Base-by-base conservation (phyloP, 2,888 invertebrate species). In the Rhimphoctona megacephalus region DNA sequence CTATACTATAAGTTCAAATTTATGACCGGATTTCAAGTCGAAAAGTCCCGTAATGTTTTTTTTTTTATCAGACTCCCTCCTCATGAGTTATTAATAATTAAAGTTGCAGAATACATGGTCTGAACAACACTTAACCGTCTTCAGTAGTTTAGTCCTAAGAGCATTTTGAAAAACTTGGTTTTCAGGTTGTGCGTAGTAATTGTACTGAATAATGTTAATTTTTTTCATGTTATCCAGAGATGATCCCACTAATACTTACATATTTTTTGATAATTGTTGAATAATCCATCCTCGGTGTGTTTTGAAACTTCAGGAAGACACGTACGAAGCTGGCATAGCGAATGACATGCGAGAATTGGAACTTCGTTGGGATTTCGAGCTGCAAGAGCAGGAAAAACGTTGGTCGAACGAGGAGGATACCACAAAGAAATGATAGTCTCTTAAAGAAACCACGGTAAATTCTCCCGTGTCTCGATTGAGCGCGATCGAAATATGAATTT, bases 311-410 rank as follows among this genome's bases (percentile, higher is more conserved):
- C 69, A 96, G 93, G 96, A 96, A 90, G 96, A 96, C 85, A 95
- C 95, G 85, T 96, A 96, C 89, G 96, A 96, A 91, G 95, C 95
- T 86, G 96, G 96, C 84, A 96, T 97, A 86, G 96, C 96, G 61
- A 96, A 96, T 89, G 96, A 96, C 90, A 96, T 96, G 95, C 95
- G 96, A 22, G 96, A 96, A 91, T 93, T 96, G 81, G 96, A 96
- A 92, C 94, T 96, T 89, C 95, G 96, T 87, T 95, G 96, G 94
- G 96, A 97, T 90, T 96, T 96, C 88, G 96, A 97, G 91, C 92
- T 97, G 74, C 96, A 96, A 92, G 96, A 96, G 90, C 95, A 96
- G 86, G 96, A 96, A 89, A 95, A 95, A 89, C 94, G 95, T 82
- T 96, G 96, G 96, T 96, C 96, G 83, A 96, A 95, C 88, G 96